A percentile compares a stretch with the other conserved stretches of the same genome.
These are phyloP conservation scores for Collichthys lucidus DNA, from an alignment of 2,113 vertebrate species.

Conservation along the genomic window DNA sequence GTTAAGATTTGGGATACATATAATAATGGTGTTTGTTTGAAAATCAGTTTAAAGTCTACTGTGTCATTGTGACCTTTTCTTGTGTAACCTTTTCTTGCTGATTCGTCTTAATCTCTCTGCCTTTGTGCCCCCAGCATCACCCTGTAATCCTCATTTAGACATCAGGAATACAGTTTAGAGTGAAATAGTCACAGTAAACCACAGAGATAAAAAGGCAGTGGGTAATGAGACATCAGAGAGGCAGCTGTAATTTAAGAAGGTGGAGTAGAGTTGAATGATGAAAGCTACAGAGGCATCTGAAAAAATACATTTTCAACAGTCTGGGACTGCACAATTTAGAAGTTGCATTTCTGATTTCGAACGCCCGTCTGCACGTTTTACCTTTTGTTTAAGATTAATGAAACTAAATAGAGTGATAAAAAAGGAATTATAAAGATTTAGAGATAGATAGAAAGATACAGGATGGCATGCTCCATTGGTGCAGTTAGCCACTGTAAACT, in stretches of 20 bases:
- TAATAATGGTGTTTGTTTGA: background rate
- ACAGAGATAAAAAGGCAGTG: background rate
- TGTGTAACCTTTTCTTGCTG: background rate
- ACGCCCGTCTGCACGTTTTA: background rate
- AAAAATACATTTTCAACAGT: background rate
- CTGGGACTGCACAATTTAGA: too few species aligned
- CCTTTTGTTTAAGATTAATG: background rate
- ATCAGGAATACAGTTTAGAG: background rate
- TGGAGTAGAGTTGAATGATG: background rate
- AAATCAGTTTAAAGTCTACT: background rate
- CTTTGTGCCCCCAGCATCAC: background rate
- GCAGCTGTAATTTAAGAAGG: background rate
- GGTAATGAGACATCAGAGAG: background rate
- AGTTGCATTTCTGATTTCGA: background rate
- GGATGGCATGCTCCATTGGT: conserved; percentile 19
- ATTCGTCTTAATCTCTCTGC: background rate
- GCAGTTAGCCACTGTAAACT: conserved; percentile 42
- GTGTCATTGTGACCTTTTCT: background rate
- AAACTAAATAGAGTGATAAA: background rate
- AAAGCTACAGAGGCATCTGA: background rate
- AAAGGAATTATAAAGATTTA: background rate
- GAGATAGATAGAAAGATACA: background rate
- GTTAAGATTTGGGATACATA: background rate
- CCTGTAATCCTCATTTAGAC: background rate
- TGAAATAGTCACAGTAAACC: background rate